These are phyloP conservation scores for Disparrhopalites patrizii DNA, from an alignment of 2,888 invertebrate genomes.

Conservation along the genomic window DNA sequence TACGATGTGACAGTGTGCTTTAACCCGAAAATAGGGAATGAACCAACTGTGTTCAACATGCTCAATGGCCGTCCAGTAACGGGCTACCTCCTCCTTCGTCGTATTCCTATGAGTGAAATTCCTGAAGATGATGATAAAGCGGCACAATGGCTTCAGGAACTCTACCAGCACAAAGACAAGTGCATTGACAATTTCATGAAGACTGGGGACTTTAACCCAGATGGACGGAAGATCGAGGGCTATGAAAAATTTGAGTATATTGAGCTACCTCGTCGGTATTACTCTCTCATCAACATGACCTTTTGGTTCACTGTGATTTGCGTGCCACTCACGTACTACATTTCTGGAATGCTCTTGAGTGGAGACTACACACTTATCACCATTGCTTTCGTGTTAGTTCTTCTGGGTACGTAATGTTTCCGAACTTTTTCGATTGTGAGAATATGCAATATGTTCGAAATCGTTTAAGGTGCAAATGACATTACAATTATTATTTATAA, in stretches of 20 bases:
- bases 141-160: slow-evolving; percentile 73
- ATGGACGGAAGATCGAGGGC: slow-evolving; percentile 66
- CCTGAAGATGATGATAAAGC: slow-evolving; percentile 72
- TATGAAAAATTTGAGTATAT: slow-evolving; percentile 56
- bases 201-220: slow-evolving; percentile 71
- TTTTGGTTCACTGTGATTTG: slow-evolving; percentile 67
- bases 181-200: slow-evolving; percentile 68
- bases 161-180: slow-evolving; percentile 77
- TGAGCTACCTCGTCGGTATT: slow-evolving; percentile 59
- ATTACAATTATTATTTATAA: neutral
- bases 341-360: slow-evolving; percentile 64
- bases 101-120: slow-evolving; percentile 75
- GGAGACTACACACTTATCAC: slow-evolving; percentile 68
- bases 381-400: slow-evolving; percentile 65
- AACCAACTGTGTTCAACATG: slow-evolving; percentile 42
- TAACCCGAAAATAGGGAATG: slow-evolving; percentile 48
- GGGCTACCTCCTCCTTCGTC: slow-evolving; percentile 71
- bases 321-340: slow-evolving; percentile 67
- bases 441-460: neutral
- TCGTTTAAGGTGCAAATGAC: neutral
- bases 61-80: slow-evolving; percentile 62
- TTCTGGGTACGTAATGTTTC: slow-evolving; percentile 65
- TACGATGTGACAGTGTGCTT: slow-evolving; percentile 66
- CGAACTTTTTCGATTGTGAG: neutral
- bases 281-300: slow-evolving; percentile 66